Evolutionary conservation across 1,140 invertebrate genomes (phyloP).

Genomic region (Eriosoma lanigerum): DNA sequence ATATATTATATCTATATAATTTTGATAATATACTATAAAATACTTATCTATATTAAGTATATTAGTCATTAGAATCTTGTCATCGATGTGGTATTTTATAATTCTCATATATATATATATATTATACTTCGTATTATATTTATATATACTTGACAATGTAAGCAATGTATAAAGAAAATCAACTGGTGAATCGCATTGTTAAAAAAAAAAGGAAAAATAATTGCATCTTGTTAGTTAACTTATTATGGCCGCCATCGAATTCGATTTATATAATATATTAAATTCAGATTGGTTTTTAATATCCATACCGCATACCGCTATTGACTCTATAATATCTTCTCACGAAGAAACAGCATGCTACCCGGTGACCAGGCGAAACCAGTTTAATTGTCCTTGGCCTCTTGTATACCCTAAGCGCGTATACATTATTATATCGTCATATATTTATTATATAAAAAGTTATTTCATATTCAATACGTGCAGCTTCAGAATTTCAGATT

Average conservation of each 20-base stretch:
- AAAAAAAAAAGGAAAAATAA: conserved; percentile 45
- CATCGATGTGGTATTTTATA: neutral
- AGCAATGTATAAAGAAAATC: neutral
- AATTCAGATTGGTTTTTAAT: conserved; percentile 50
- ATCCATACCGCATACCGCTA: conserved; percentile 41
- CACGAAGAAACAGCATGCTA: conserved; percentile 14
- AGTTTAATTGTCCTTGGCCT: conserved; percentile 52
- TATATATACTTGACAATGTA: neutral
- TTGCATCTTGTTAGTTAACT: conserved; percentile 46
- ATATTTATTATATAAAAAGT: neutral
- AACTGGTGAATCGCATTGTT: neutral
- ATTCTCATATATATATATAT: too few species aligned
- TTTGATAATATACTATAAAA: too few species aligned
- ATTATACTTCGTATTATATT: too few species aligned
- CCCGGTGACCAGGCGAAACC: conserved; percentile 46
- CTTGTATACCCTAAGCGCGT: conserved; percentile 17
- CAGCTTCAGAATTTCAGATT: conserved; percentile 6
- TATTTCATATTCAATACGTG: conserved; percentile 37
- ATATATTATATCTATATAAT: too few species aligned
- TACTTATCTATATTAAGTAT: too few species aligned
- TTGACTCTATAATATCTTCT: conserved; percentile 43
- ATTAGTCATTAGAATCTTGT: neutral
- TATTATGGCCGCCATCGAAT: conserved; percentile 43
- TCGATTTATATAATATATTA: conserved; percentile 30
- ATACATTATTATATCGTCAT: conserved; percentile 14